phyloP scores from a whole-genome alignment of 2,888 invertebrate species.

The Gymnocheta viridis region DNA sequence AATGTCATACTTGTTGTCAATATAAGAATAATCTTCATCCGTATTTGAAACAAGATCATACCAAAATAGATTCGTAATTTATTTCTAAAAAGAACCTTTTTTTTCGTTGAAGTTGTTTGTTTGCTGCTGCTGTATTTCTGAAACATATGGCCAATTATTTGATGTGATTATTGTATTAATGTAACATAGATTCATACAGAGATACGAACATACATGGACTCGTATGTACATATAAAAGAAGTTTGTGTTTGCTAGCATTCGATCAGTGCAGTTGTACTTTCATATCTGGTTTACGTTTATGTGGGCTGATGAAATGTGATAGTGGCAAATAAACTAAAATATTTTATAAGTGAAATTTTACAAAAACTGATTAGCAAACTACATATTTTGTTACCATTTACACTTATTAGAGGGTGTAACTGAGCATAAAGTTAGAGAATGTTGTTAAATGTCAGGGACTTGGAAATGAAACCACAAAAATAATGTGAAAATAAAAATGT shows the following conservation, averaged over 20 bases:
- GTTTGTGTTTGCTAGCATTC: constrained; percentile 9
- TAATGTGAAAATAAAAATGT: not conserved
- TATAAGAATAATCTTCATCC: constrained; percentile 9
- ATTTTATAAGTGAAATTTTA: constrained; percentile 51
- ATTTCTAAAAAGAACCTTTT: constrained; percentile 45
- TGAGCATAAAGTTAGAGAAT: not conserved
- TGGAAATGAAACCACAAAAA: not conserved
- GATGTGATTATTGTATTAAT: constrained; percentile 38
- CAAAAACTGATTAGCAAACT: not conserved
- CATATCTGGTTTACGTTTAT: constrained; percentile 60
- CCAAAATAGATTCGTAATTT: constrained; percentile 45
- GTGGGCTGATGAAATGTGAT: constrained; percentile 67
- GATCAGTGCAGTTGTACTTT: constrained; percentile 34
- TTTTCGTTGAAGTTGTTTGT: constrained; percentile 34
- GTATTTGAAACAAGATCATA: constrained; percentile 28
- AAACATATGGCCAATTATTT: constrained; percentile 56
- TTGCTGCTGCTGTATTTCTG: constrained; percentile 12
- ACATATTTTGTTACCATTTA: not conserved
- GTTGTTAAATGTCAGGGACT: constrained; percentile 9
- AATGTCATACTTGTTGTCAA: constrained; percentile 54
- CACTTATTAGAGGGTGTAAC: constrained; percentile 44
- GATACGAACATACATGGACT: not conserved
- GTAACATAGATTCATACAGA: constrained; percentile 15
- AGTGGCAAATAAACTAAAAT: constrained; percentile 46
- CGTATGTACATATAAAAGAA: not conserved